Percentiles rank a stretch among this genome's conserved stretches.
These are phyloP conservation scores for Glareola pratincola DNA, from an alignment of 2,113 vertebrate species.

Conservation along the genomic window DNA sequence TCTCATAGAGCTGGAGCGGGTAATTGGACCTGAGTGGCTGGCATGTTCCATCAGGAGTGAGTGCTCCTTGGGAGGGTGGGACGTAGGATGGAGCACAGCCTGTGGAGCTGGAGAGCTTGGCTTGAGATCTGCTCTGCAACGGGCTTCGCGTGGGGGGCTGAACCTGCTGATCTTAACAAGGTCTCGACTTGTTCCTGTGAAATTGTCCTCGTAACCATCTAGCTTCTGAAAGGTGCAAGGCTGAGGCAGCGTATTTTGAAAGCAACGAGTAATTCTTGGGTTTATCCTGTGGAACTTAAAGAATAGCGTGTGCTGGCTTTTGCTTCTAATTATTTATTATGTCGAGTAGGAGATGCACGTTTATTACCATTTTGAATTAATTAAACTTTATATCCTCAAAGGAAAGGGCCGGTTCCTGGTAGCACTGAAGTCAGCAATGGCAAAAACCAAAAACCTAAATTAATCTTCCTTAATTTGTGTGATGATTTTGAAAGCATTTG, in stretches of 20 bases:
- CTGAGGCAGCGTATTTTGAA: not conserved
- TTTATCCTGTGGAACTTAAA: not conserved
- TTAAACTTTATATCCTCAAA: not conserved
- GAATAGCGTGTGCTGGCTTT: not conserved
- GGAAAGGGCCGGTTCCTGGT: not conserved
- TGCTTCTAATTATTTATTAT: not conserved
- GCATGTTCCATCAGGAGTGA: not conserved
- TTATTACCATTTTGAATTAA: not conserved
- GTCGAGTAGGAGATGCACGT: not conserved
- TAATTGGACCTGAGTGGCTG: not conserved
- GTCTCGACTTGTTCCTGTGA: not conserved
- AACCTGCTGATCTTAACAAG: not conserved
- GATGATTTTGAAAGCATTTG: not conserved
- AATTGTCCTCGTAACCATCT: not conserved
- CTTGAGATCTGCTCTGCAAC: not conserved
- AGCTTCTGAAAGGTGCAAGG: not conserved
- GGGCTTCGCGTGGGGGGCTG: not conserved
- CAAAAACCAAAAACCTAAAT: not conserved
- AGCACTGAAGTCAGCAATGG: not conserved
- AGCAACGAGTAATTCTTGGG: not conserved
- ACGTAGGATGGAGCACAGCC: accelerated
- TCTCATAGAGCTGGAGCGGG: accelerated
- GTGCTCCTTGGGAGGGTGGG: not conserved
- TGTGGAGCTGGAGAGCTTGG: not conserved
- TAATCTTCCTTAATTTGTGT: not conserved